Evolutionary conservation across 1,140 invertebrate genomes (phyloP).

Genomic region (Gryllus bimaculatus): DNA sequence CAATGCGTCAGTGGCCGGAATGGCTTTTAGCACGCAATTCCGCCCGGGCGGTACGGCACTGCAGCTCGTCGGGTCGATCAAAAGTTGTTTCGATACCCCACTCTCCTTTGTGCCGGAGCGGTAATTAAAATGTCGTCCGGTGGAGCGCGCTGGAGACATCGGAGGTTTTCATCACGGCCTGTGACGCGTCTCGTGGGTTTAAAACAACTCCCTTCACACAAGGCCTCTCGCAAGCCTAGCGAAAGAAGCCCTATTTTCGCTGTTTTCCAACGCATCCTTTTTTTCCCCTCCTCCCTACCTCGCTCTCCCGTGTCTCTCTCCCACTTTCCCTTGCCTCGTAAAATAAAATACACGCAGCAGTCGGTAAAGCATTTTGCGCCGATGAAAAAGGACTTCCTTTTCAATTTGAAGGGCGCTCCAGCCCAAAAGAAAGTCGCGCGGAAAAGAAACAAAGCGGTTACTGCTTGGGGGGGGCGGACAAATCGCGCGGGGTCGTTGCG

Average conservation of each 20-base stretch:
- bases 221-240: too few species aligned
- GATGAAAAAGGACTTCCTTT: not conserved
- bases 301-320: too few species aligned
- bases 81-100: not conserved
- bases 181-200: too few species aligned
- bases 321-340: too few species aligned
- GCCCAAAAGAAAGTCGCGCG: not conserved
- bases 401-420: not conserved
- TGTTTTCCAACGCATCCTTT: too few species aligned
- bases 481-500: not conserved
- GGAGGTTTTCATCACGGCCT: too few species aligned
- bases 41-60: too few species aligned
- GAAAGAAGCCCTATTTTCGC: too few species aligned
- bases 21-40: not conserved
- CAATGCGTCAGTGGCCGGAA: not conserved
- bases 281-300: too few species aligned
- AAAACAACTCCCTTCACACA: too few species aligned
- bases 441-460: not conserved
- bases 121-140: not conserved
- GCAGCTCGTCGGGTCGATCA: not conserved
- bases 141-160: not conserved
- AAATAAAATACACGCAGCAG: too few species aligned
- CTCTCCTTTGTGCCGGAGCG: not conserved
- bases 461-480: not conserved
- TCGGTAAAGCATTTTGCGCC: too few species aligned